Percentiles rank a stretch among this genome's conserved stretches.
Evolutionary conservation across 2,888 invertebrate species (phyloP).

Genomic region (Mycalesis mineus): DNA sequence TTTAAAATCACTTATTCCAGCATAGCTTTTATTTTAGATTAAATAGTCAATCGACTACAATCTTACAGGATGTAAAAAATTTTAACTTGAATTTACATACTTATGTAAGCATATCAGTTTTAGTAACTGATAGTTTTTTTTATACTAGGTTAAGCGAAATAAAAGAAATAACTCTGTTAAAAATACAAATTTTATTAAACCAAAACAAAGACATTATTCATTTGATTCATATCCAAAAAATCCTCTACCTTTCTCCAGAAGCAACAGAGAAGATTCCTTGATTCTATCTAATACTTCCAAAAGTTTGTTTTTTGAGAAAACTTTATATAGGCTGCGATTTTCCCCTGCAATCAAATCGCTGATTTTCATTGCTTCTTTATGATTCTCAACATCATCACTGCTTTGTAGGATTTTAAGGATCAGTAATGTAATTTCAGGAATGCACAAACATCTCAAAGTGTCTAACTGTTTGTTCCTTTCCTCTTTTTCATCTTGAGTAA

Average conservation of each 20-base stretch:
- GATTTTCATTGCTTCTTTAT: constrained; percentile 82
- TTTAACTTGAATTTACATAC: too few relatives aligned
- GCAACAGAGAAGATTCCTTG: constrained; percentile 85
- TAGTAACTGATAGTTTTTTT: too few relatives aligned
- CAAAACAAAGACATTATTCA: constrained; percentile 37
- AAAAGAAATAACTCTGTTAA: constrained; percentile 38
- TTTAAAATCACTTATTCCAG: too few relatives aligned
- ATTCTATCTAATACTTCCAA: constrained; percentile 86
- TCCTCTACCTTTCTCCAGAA: constrained; percentile 88
- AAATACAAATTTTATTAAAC: constrained; percentile 48
- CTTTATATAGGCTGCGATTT: constrained; percentile 87
- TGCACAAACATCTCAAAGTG: constrained; percentile 86
- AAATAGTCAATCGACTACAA: too few relatives aligned
- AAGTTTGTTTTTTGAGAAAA: constrained; percentile 87
- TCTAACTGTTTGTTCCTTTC: constrained; percentile 84
- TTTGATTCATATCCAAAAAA: constrained; percentile 85
- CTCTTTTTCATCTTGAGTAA: constrained; percentile 63
- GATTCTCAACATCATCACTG: constrained; percentile 85
- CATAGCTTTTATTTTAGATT: too few relatives aligned
- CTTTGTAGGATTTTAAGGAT: constrained; percentile 88
- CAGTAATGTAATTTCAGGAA: constrained; percentile 89
- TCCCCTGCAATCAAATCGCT: constrained; percentile 89
- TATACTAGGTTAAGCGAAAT: constrained; percentile 23
- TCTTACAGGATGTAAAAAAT: too few relatives aligned
- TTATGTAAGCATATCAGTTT: too few relatives aligned